Base-by-base conservation (phyloP, 2,888 invertebrate genomes). In the Archips xylosteana region DNA sequence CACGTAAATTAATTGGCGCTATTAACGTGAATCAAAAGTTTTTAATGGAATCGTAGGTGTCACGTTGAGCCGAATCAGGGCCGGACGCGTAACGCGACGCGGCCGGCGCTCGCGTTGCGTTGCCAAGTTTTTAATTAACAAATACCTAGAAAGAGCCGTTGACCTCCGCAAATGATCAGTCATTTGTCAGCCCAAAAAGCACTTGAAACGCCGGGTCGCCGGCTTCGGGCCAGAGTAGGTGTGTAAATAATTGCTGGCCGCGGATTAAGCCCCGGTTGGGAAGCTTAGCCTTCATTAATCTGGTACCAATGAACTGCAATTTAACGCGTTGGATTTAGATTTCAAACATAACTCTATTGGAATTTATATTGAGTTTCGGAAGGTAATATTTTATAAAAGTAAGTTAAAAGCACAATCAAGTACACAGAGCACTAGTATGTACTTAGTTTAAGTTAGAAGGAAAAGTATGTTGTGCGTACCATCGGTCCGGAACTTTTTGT, bases 131-230 rank as follows among this genome's bases (percentile, higher is more conserved):
- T 62, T 54, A 67, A 62, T 72, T 34, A 67, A 45, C 54, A 10
- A 36, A 45, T 72, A 57, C 62, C 71, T 72, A 67, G 71, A 67
- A 65, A 47, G 47, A 72, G 54, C 61, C 67, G 62, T 36, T 51
- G 45, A 54, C 62, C 62, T 72, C 66, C 8, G 51, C 45, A n/a
- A 42, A 62, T 59, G 42, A 62, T 42, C 61, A 59, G 13, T 71
- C 61, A 54, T 72, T 67, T 61, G 54, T 72, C 54, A 45, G 57
- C 23, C 47, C 49, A 23, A 49, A 57, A 47, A 49, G 59, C 59
- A 47, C 34, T 65, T 49, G 36, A 13, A 36, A 54, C 15, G 42
- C 32, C 49, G 36, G 34, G 3, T 34, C 15, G 42, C 32, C 49
- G 36, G 34, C 10, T 34, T 59, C 60, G 8, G 23, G 1, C n/a